Evolutionary conservation across 2,113 vertebrate species (phyloP).

Genomic region (Stigmatopora argus): DNA sequence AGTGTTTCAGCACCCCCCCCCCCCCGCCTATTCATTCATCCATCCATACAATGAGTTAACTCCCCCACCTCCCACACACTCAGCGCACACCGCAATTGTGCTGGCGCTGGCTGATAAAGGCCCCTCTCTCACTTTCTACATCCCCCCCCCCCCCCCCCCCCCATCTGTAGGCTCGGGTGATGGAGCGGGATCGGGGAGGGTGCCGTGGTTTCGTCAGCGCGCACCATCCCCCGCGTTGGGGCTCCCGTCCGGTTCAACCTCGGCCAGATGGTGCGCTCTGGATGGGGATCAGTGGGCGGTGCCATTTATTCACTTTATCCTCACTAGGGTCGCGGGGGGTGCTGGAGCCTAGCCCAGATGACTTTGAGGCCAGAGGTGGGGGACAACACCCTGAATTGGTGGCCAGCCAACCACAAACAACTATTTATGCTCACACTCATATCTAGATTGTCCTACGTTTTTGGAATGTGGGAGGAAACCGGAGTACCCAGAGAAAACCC

Average conservation of each 20-base stretch:
- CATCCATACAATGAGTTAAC: constrained; percentile 69
- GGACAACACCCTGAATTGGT: no score
- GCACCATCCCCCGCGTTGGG: constrained; percentile 31
- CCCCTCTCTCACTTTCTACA: constrained; percentile 48
- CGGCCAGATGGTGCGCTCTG: constrained; percentile 66
- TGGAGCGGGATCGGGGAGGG: constrained; percentile 44
- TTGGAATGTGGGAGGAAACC: no score
- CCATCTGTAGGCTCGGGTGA: constrained; percentile 46
- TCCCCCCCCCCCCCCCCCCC: constrained; percentile 42
- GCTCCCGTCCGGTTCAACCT: constrained; percentile 53
- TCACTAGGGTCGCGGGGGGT: no score
- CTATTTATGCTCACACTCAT: no score
- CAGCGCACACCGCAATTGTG: constrained; percentile 58
- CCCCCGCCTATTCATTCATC: constrained; percentile 71
- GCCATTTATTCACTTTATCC: constrained; percentile 36
- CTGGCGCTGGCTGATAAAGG: constrained; percentile 52
- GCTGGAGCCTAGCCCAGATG: no score
- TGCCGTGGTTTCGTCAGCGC: constrained; percentile 36
- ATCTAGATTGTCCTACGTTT: no score
- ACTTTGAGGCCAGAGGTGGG: no score
- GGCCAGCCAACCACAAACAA: no score
- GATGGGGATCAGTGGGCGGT: constrained; percentile 36
- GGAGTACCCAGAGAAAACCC: no score
- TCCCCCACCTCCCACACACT: constrained; percentile 64
- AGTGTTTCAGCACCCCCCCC: constrained; percentile 72